Evolutionary conservation across 2,113 vertebrate genomes (phyloP), one percentile per base, ranked within the genome.

Genomic region (Pseudorectes ferrugineus): DNA sequence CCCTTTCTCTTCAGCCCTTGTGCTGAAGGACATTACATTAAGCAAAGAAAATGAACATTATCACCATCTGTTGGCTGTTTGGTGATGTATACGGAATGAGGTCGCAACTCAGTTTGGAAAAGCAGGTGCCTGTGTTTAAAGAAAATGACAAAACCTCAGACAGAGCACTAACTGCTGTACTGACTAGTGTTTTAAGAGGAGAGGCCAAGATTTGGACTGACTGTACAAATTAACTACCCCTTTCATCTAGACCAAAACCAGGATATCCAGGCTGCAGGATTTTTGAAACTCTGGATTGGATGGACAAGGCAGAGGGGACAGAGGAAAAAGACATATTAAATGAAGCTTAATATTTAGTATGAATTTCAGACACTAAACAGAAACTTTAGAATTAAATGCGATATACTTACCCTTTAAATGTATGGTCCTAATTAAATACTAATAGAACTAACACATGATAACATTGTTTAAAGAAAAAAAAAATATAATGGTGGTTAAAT

Each of bases 41-140:
- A 0, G 1, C 1, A 3, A 45, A 88, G 90, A 81, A 95, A 97
- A 95, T 90, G 72, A 88, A 63, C 65, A 89, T 96, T 76, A 91
- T 95, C 74, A 96, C 84, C 88, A 91, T 93, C 94, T 96, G 86
- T 95, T 97, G 94, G 81, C 61, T 96, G 84, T 83, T 94, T 68
- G 79, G 74, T 96, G 85, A 62, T 58, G 80, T 94, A 92, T 92
- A 59, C 7, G 1, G 89, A 93, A 91, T 81, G 54, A 86, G 85
- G 68, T 49, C 66, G 63, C 48, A 91, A 75, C 61, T 66, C 51
- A 6, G n/a, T 61, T 89, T 62, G 28, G 54, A 40, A 74, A 80
- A 94, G 40, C 77, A 89, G 48, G 52, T 89, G 71, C 33, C 31
- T 65, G 12, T 40, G 25, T 77, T 67, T 88, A 75, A 88, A 62